Evolutionary conservation across 2,888 invertebrate genomes (phyloP).

Genomic region (Galeruca laticollis): DNA sequence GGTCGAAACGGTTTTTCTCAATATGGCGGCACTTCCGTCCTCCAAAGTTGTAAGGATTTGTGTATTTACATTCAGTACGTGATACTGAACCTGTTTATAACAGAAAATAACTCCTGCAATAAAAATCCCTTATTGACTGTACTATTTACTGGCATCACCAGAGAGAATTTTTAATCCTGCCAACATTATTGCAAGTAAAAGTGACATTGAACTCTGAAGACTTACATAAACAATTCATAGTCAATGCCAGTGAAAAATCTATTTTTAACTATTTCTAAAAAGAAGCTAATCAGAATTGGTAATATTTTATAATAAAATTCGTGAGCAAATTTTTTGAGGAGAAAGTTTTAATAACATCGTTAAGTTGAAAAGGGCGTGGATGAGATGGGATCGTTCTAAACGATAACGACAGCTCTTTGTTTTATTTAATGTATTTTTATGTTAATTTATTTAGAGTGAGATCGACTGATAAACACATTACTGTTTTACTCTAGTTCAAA

Average conservation of each 20-base stretch:
- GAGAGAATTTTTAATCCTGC: neutral
- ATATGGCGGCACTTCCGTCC: too few species aligned
- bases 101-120: too few species aligned
- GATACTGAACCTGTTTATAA: too few species aligned
- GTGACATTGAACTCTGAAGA: conserved; percentile 38
- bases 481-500: too few species aligned
- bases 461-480: neutral
- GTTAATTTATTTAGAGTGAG: conserved; percentile 14
- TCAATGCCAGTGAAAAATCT: conserved; percentile 42
- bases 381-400: conserved; percentile 13
- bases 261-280: conserved; percentile 41
- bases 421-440: conserved; percentile 12
- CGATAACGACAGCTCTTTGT: neutral
- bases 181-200: conserved; percentile 13
- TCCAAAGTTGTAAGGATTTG: too few species aligned
- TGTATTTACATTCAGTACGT: too few species aligned
- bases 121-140: too few species aligned
- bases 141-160: neutral
- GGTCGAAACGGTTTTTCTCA: too few species aligned
- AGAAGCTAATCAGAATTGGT: conserved; percentile 3
- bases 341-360: conserved; percentile 23
- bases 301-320: conserved; percentile 16
- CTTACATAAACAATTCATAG: conserved; percentile 34
- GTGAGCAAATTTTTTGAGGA: conserved; percentile 7
- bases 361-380: neutral